Percentiles rank a stretch among this genome's conserved stretches.
phyloP scores from a whole-genome alignment of 2,888 invertebrate species.

The Agriopis aurantiaria region DNA sequence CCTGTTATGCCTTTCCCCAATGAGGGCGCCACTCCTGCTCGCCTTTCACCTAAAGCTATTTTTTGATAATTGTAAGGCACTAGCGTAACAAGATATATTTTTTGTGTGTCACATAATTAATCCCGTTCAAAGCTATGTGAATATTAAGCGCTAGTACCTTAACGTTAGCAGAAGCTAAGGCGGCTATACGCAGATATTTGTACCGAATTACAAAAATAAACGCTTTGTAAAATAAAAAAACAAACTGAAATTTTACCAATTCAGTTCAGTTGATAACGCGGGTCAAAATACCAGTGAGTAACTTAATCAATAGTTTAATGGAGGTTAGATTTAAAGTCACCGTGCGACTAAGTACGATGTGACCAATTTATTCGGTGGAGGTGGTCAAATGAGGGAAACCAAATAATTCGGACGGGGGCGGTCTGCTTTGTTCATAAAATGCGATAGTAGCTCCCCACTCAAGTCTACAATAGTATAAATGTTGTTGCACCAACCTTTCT shows the following conservation, averaged over 20 bases:
- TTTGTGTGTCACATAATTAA: no score
- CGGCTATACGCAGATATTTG: no score
- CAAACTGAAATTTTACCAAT: background rate
- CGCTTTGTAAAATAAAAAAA: no score
- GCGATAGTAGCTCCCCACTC: background rate
- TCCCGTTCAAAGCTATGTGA: no score
- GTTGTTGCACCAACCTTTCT: background rate
- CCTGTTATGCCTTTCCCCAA: no score
- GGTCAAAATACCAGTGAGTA: background rate
- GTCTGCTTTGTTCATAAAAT: background rate
- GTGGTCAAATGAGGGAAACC: background rate
- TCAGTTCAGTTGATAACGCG: background rate
- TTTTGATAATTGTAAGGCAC: no score
- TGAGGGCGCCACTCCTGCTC: no score
- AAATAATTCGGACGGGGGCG: background rate
- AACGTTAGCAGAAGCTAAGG: no score
- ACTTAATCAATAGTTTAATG: background rate
- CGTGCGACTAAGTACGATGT: background rate
- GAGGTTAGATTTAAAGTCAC: background rate
- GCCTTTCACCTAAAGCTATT: no score
- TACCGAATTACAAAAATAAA: no score
- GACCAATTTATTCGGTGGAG: background rate
- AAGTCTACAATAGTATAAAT: background rate
- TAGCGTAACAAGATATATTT: no score
- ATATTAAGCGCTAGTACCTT: no score